phyloP scores from a whole-genome alignment of 1,140 invertebrate species.

The Ceratosolen solmsi region DNA sequence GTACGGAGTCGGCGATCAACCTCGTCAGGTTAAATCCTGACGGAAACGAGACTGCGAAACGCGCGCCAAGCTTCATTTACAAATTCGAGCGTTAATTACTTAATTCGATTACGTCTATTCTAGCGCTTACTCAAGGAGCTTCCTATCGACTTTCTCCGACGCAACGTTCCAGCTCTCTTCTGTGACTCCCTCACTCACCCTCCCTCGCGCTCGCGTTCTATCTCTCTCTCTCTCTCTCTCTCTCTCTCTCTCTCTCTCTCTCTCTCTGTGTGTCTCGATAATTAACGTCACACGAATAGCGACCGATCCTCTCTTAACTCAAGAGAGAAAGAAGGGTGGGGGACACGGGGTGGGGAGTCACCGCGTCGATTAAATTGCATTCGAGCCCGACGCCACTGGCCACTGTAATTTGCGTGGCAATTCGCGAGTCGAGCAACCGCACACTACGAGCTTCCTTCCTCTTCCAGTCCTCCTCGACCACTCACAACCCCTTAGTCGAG shows the following conservation, averaged over 20 bases:
- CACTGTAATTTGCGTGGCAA: slow-evolving; percentile 59
- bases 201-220: background rate
- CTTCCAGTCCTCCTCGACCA: too few species aligned
- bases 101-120: slow-evolving; percentile 52
- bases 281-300: slow-evolving; percentile 41
- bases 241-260: background rate
- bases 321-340: background rate
- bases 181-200: background rate
- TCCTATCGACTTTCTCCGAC: slow-evolving; percentile 33
- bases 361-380: slow-evolving; percentile 49
- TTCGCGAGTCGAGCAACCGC: slow-evolving; percentile 49
- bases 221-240: background rate
- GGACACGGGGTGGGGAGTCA: background rate
- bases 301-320: slow-evolving; percentile 1
- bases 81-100: slow-evolving; percentile 53
- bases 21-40: slow-evolving; percentile 16
- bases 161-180: background rate
- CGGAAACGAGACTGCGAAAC: slow-evolving; percentile 11
- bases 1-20: background rate
- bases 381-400: slow-evolving; percentile 32
- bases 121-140: slow-evolving; percentile 1
- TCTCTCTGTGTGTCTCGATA: slow-evolving; percentile 11
- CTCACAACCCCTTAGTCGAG: background rate
- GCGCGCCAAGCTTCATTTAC: slow-evolving; percentile 46
- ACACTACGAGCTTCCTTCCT: background rate